Evolutionary conservation across 2,113 vertebrate genomes (phyloP).

Genomic region (Formicarius rufipectus): DNA sequence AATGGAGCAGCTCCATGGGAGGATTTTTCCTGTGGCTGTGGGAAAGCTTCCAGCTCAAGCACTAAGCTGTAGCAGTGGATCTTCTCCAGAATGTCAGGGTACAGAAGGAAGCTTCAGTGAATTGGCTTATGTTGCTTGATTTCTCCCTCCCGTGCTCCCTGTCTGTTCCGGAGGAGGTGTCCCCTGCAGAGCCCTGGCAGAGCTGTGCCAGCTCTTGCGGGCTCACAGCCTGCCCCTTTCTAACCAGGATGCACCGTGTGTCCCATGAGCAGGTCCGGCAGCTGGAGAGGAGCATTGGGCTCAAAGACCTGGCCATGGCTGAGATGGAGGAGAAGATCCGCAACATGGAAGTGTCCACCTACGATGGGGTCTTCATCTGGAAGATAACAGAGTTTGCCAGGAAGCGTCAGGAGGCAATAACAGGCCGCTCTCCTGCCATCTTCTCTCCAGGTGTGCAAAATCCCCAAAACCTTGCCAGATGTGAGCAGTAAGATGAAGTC

Average conservation of each 20-base stretch:
- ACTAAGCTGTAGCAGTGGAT: accelerated
- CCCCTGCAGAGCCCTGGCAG: accelerated
- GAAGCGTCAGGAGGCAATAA: conserved; percentile 87
- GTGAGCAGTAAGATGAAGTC: not conserved
- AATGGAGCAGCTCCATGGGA: not conserved
- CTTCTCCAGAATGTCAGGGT: not conserved
- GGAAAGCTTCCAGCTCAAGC: not conserved
- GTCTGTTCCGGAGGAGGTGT: not conserved
- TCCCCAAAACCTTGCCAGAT: not conserved
- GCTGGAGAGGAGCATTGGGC: conserved; percentile 83
- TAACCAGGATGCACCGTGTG: not conserved
- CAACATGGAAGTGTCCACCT: conserved; percentile 84
- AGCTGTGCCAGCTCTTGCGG: not conserved
- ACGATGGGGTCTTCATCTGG: conserved; percentile 90
- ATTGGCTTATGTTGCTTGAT: accelerated
- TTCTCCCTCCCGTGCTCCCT: accelerated
- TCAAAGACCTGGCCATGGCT: conserved; percentile 86
- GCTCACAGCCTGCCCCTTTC: not conserved
- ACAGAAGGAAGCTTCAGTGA: not conserved
- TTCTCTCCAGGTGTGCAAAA: conserved; percentile 87
- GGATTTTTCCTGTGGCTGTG: not conserved
- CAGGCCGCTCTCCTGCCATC: conserved; percentile 85
- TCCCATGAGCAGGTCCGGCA: conserved; percentile 81
- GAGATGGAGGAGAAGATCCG: conserved; percentile 84
- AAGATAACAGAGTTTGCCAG: conserved; percentile 86